Evolutionary conservation across 2,888 invertebrate species (phyloP).

Genomic region (Sussaba pulchella): DNA sequence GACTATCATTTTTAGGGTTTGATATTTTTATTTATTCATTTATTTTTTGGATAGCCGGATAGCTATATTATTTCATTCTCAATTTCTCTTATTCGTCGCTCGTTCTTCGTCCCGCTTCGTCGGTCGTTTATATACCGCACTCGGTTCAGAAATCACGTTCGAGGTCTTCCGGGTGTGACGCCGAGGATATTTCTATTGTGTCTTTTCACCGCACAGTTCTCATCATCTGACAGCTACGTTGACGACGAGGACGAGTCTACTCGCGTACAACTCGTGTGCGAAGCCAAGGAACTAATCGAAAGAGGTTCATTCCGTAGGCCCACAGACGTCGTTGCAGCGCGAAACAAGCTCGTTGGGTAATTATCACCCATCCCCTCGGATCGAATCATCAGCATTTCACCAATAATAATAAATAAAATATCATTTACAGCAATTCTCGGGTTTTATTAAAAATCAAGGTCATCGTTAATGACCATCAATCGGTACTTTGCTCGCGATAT

Average conservation of each 20-base stretch:
- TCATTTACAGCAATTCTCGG: conserved; percentile 19
- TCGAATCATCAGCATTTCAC: conserved; percentile 16
- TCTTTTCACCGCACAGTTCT: conserved; percentile 7
- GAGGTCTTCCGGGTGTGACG: conserved; percentile 76
- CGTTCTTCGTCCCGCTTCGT: conserved; percentile 43
- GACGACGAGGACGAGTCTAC: conserved; percentile 45
- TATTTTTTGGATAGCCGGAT: conserved; percentile 24
- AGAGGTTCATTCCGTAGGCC: neutral
- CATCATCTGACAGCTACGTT: conserved; percentile 41
- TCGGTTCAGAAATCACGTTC: conserved; percentile 71
- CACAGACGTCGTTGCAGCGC: conserved; percentile 27
- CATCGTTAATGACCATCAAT: conserved; percentile 16
- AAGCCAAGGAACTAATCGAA: conserved; percentile 52
- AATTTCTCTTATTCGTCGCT: conserved; percentile 7
- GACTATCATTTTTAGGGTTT: conserved; percentile 6
- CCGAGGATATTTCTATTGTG: conserved; percentile 78
- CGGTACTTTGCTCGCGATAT: no score
- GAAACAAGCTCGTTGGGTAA: conserved; percentile 38
- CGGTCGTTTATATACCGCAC: conserved; percentile 14
- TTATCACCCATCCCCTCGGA: conserved; percentile 25
- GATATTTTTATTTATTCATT: conserved; percentile 19
- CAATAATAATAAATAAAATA: conserved; percentile 3
- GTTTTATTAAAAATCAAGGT: conserved; percentile 19
- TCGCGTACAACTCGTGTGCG: conserved; percentile 51
- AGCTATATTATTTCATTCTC: conserved; percentile 52